Evolutionary conservation across 2,797 vertebrate species (phyloP), one percentile per base, ranked within the genome.

Genomic region (Labroides dimidiatus): DNA sequence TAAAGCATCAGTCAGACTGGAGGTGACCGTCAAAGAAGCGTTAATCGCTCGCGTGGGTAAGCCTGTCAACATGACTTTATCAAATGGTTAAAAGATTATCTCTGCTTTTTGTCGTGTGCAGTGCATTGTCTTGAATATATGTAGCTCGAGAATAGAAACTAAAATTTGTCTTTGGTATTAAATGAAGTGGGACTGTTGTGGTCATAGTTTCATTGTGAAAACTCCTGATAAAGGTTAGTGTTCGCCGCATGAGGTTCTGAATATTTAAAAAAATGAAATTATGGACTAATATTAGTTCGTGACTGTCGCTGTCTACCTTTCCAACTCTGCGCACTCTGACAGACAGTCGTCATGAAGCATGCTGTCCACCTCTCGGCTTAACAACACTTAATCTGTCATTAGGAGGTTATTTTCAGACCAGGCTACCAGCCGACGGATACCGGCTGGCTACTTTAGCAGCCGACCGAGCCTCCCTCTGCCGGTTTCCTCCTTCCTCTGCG

Each of bases 371-470:
- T 73, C 76, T 37, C 81, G 75, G 91, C 75, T 93, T 93, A 93
- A 87, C 55, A 69, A 73, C 81, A 80, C 86, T 84, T 91, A 92
- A 93, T 91, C 91, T 89, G 89, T 91, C 81, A 90, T 93, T 93
- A 93, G 85, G 73, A 84, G 54, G 82, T 89, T 94, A 92, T 93
- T 94, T 86, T 84, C 39, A 91, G 89, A 81, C 67, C 11, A 63
- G 3, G 51, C 64, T 23, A 60, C 51, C 68, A 53, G 65, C 11
- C 48, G 33, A 41, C 54, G 24, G 51, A 37, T 56, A 72, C 73
- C 53, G 70, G 16, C 72, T 73, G 64, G 72, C 43, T 30, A 42
- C 70, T 65, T 59, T 48, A 52, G 49, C 72, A 17, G 49, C 49
- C 51, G 19, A 17, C n/a, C 65, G 52, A 11, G 54, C 54, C 61